phyloP scores from a whole-genome alignment of 2,888 invertebrate species.

The Ernsta delagoae region DNA sequence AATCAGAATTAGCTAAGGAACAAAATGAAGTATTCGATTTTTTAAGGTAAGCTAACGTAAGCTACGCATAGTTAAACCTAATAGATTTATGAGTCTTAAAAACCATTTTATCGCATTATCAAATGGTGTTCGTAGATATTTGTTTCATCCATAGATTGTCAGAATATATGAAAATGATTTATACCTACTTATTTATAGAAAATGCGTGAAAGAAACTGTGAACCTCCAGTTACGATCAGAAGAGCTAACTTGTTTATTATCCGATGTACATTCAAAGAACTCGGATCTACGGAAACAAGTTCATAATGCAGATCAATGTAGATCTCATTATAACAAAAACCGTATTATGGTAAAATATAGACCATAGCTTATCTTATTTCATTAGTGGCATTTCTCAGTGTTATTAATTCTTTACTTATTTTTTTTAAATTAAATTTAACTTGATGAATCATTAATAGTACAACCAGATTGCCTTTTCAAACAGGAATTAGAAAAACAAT shows the following conservation, averaged over 20 bases:
- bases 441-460: background rate
- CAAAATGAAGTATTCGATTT: slow-evolving; percentile 59
- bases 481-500: slow-evolving; percentile 69
- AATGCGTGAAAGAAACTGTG: slow-evolving; percentile 61
- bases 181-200: slow-evolving; percentile 50
- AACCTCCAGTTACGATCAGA: slow-evolving; percentile 62
- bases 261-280: slow-evolving; percentile 64
- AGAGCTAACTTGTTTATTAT: slow-evolving; percentile 59
- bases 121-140: too few relatives aligned
- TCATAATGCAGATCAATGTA: slow-evolving; percentile 56
- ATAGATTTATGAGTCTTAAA: too few relatives aligned
- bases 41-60: slow-evolving; percentile 53
- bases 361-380: background rate
- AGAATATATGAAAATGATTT: too few relatives aligned
- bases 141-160: too few relatives aligned
- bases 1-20: slow-evolving; percentile 60
- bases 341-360: slow-evolving; percentile 58
- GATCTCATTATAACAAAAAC: slow-evolving; percentile 52
- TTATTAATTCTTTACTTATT: too few relatives aligned
- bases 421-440: too few relatives aligned
- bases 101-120: too few relatives aligned
- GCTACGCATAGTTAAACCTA: too few relatives aligned
- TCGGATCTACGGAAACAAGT: slow-evolving; percentile 65
- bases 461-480: background rate
- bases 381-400: background rate